A percentile compares a stretch with the other conserved stretches of the same genome.
Conservation (phyloP, 2,113 vertebrate species). For the Piaya cayana region DNA sequence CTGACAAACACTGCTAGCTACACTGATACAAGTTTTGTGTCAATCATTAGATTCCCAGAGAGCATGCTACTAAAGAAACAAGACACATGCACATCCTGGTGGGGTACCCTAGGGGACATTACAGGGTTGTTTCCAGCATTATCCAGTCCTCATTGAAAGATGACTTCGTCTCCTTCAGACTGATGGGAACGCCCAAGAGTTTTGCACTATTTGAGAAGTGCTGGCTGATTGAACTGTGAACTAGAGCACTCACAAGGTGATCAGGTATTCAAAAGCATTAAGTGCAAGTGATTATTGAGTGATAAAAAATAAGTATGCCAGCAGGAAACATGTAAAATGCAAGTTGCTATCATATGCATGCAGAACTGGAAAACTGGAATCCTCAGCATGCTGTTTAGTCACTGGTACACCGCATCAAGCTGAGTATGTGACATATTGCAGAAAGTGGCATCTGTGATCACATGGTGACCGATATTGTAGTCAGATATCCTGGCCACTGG, state of each 20-base stretch:
- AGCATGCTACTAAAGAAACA: background rate
- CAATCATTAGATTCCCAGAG: background rate
- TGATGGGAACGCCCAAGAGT: background rate
- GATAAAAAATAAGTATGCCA: background rate
- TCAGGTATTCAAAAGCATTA: background rate
- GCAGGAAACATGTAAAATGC: rapidly evolving
- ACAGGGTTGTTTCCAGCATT: background rate
- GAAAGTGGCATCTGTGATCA: background rate
- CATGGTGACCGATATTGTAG: rapidly evolving
- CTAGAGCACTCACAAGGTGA: background rate
- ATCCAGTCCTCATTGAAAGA: background rate
- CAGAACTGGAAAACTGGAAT: background rate
- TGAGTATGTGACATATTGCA: rapidly evolving
- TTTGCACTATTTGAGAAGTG: background rate
- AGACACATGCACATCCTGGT: background rate
- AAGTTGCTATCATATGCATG: background rate
- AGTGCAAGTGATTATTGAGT: background rate
- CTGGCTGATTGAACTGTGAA: background rate
- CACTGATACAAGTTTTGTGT: background rate
- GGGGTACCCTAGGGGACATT: background rate
- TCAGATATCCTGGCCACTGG: rapidly evolving
- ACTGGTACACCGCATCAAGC: no score
- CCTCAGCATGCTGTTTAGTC: background rate
- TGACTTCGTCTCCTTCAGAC: background rate
- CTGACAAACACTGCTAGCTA: background rate